Conservation (phyloP, 2,113 vertebrate genomes). For the Aptenodytes forsteri region DNA sequence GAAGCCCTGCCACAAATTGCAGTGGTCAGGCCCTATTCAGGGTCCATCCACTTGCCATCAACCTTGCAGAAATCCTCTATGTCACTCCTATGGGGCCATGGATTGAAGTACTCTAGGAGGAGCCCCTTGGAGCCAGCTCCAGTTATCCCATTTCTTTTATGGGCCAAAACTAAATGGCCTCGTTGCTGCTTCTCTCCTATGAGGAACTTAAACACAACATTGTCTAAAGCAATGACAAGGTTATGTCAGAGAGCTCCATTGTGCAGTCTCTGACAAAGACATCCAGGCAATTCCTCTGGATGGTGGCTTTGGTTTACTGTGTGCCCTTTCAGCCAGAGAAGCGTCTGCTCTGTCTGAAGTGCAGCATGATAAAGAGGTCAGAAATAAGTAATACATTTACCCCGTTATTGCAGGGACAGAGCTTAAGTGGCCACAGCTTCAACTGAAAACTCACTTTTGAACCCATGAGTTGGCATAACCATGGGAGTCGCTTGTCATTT, state of each 20-base stretch:
- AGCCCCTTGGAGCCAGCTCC: neutral
- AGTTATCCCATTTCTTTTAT: neutral
- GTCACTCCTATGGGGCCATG: neutral
- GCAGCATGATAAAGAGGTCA: neutral
- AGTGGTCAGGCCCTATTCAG: neutral
- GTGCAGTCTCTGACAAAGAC: neutral
- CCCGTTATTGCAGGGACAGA: neutral
- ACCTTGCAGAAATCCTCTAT: neutral
- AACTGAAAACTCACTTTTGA: neutral
- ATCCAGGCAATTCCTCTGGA: neutral
- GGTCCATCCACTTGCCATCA: neutral
- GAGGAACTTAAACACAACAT: neutral
- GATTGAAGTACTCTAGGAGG: rapidly evolving
- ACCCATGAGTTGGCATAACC: neutral
- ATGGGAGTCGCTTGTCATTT: rapidly evolving
- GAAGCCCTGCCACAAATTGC: neutral
- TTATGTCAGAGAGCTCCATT: neutral
- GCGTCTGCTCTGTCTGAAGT: neutral
- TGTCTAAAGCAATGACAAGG: neutral
- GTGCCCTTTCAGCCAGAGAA: neutral
- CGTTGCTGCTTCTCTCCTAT: neutral
- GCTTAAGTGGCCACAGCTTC: neutral
- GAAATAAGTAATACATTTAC: neutral
- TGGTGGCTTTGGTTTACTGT: neutral
- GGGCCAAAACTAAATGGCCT: neutral